Evolutionary conservation across 2,888 invertebrate species (phyloP).

Genomic region (Bursaphelenchus okinawaensis): DNA sequence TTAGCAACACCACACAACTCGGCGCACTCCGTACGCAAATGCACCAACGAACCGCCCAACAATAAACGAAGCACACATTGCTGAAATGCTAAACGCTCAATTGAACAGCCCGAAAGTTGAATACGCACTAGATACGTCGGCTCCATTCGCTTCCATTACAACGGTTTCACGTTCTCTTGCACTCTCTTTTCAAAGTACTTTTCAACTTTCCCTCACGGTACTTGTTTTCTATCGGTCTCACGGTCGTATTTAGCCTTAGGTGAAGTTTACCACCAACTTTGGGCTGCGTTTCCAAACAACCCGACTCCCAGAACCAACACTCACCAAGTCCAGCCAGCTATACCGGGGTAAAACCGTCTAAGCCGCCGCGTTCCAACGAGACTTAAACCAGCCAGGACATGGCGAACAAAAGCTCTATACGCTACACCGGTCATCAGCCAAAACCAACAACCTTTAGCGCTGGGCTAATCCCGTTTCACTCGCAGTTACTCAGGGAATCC

Average conservation of each 20-base stretch:
- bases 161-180: slow-evolving; percentile 65
- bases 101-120: slow-evolving; percentile 12
- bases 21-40: slow-evolving; percentile 23
- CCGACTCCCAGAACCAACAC: slow-evolving; percentile 62
- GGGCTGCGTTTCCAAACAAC: slow-evolving; percentile 67
- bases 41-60: slow-evolving; percentile 8
- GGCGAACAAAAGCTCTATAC: slow-evolving; percentile 34
- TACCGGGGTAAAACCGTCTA: slow-evolving; percentile 60
- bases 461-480: slow-evolving; percentile 67
- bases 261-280: slow-evolving; percentile 66
- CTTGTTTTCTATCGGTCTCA: slow-evolving; percentile 65
- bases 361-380: slow-evolving; percentile 47
- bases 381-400: slow-evolving; percentile 30
- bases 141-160: slow-evolving; percentile 59
- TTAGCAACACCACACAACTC: slow-evolving; percentile 8
- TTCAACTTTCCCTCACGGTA: slow-evolving; percentile 68
- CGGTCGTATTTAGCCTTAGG: slow-evolving; percentile 65
- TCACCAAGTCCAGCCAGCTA: slow-evolving; percentile 24
- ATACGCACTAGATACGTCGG: slow-evolving; percentile 30
- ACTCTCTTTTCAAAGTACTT: slow-evolving; percentile 69
- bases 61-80: neutral
- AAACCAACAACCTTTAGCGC: slow-evolving; percentile 62
- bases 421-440: slow-evolving; percentile 65
- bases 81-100: neutral
- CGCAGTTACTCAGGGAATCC: slow-evolving; percentile 68